Percentiles rank a stretch among this genome's conserved stretches.
Evolutionary conservation across 1,140 invertebrate genomes (phyloP).

Genomic region (Aphis craccivora): DNA sequence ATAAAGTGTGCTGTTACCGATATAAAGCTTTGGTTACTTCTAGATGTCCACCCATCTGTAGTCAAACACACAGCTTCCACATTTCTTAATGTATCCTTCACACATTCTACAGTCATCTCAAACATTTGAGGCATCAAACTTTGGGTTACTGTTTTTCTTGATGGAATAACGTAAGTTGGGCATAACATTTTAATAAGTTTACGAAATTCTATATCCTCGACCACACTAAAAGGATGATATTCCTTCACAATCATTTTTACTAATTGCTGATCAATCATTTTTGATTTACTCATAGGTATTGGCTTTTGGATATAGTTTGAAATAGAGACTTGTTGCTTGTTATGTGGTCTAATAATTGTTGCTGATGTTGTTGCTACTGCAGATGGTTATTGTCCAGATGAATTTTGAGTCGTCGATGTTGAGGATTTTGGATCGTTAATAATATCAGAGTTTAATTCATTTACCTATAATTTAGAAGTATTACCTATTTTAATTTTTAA

Average conservation of each 20-base stretch:
- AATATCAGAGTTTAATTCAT: too few relatives aligned
- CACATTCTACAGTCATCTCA: neutral
- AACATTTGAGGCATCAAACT: neutral
- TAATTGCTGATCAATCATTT: neutral
- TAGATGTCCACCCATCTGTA: neutral
- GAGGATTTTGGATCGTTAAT: too few relatives aligned
- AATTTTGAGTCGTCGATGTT: too few relatives aligned
- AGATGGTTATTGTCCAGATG: too few relatives aligned
- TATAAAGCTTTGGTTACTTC: neutral
- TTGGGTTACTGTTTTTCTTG: slow-evolving; percentile 60
- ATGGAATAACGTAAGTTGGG: slow-evolving; percentile 60
- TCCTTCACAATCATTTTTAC: neutral
- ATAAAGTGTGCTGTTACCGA: slow-evolving; percentile 28
- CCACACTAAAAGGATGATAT: neutral
- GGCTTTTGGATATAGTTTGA: too few relatives aligned
- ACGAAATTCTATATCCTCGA: neutral
- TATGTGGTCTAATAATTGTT: too few relatives aligned
- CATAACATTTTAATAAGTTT: slow-evolving; percentile 60
- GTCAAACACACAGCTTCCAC: neutral
- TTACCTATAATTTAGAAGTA: too few relatives aligned
- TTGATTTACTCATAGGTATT: neutral
- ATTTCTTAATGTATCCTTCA: neutral
- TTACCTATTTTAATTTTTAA: too few relatives aligned
- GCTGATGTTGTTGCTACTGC: too few relatives aligned
- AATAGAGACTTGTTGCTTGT: too few relatives aligned